Conservation (phyloP, 2,888 invertebrate genomes). For the Actias luna region DNA sequence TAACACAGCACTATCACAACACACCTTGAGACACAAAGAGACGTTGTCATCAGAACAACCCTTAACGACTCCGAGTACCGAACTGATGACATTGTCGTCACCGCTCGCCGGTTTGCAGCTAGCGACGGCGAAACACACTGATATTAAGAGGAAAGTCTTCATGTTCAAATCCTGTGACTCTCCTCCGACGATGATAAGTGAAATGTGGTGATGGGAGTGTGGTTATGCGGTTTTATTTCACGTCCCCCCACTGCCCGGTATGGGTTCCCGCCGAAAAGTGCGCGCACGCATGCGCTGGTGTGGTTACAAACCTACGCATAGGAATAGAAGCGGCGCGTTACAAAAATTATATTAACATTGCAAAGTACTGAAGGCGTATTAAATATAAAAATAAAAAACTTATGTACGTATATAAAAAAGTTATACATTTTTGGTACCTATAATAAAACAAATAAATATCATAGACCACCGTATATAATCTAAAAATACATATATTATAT, state of each 20-base stretch:
- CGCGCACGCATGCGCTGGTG: constrained; percentile 43
- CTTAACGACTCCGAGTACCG: constrained; percentile 85
- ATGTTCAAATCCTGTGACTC: constrained; percentile 49
- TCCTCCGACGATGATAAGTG: constrained; percentile 56
- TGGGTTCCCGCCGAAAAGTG: constrained; percentile 49
- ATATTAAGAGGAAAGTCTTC: constrained; percentile 70
- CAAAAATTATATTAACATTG: background rate
- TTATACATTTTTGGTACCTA: too few relatives aligned
- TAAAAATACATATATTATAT: too few relatives aligned
- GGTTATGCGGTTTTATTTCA: constrained; percentile 70
- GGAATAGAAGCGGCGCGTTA: constrained; percentile 44
- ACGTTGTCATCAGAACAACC: constrained; percentile 86
- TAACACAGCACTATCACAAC: constrained; percentile 48
- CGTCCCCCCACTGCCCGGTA: constrained; percentile 57
- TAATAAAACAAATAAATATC: too few relatives aligned
- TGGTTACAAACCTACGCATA: constrained; percentile 19
- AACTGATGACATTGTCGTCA: constrained; percentile 80
- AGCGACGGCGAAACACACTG: constrained; percentile 76
- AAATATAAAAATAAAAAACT: background rate
- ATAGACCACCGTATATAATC: too few relatives aligned
- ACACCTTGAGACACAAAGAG: constrained; percentile 88
- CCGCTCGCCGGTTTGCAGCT: constrained; percentile 71
- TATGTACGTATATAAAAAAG: too few relatives aligned
- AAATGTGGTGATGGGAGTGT: constrained; percentile 62
- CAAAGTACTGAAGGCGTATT: background rate